phyloP scores from a whole-genome alignment of 2,113 vertebrate genomes.

The Tragelaphus scriptus region DNA sequence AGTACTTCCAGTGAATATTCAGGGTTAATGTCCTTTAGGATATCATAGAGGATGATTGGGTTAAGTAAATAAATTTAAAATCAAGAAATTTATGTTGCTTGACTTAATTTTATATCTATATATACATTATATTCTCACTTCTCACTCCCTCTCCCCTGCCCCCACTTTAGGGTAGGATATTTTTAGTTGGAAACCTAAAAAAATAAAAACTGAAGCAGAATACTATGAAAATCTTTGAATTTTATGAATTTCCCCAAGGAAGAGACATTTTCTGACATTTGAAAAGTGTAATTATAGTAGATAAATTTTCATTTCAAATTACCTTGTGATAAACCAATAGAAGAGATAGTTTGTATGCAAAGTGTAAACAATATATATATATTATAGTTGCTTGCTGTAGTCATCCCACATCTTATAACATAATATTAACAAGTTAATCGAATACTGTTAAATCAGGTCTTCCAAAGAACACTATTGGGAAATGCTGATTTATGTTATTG shows the following conservation, averaged over 20 bases:
- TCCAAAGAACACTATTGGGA: not conserved
- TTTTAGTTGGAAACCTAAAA: not conserved
- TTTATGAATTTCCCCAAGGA: not conserved
- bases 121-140: not conserved
- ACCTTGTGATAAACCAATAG: not conserved
- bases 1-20: not conserved
- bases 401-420: not conserved
- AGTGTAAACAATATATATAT: not conserved
- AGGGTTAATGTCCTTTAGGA: not conserved
- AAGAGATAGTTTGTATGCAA: not conserved
- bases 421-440: not conserved
- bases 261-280: not conserved
- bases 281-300: not conserved
- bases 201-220: not conserved
- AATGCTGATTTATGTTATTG: not conserved
- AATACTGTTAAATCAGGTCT: not conserved
- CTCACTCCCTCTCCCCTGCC: not conserved
- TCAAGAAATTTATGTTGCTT: not conserved
- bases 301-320: not conserved
- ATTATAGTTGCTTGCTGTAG: not conserved
- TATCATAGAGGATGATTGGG: not conserved
- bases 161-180: not conserved
- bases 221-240: not conserved
- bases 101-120: not conserved
- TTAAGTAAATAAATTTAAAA: conserved; percentile 11